phyloP scores from a whole-genome alignment of 2,113 vertebrate species.

The Romanogobio albipinnatus region DNA sequence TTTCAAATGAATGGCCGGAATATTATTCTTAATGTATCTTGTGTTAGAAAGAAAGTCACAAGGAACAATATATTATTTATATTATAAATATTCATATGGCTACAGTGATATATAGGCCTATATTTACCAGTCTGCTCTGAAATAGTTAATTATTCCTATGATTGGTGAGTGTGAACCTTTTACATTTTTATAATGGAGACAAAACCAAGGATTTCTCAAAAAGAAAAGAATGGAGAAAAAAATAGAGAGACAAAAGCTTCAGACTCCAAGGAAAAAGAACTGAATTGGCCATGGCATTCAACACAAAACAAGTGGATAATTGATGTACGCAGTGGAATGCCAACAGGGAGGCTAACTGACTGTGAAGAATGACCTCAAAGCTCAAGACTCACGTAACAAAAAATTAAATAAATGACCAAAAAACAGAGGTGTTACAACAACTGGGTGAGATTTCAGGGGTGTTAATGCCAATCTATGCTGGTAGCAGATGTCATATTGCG shows the following conservation, averaged over 20 bases:
- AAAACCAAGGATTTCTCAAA: conserved; percentile 38
- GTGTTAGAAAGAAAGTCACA: neutral
- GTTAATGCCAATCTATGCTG: conserved; percentile 37
- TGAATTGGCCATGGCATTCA: conserved; percentile 43
- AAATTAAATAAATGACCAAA: neutral
- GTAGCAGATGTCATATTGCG: conserved; percentile 34
- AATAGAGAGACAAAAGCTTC: conserved; percentile 44
- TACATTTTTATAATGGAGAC: conserved; percentile 51
- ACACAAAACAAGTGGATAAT: conserved; percentile 45
- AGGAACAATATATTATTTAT: neutral
- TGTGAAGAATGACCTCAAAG: conserved; percentile 41
- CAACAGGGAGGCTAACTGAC: conserved; percentile 49
- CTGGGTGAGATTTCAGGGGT: neutral
- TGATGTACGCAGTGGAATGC: conserved; percentile 43
- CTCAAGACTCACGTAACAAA: conserved; percentile 36
- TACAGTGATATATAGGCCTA: conserved; percentile 28
- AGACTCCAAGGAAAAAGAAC: conserved; percentile 26
- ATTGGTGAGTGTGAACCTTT: conserved; percentile 49
- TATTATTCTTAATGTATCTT: neutral
- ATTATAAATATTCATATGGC: neutral
- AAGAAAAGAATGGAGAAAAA: conserved; percentile 32
- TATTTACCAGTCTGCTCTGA: conserved; percentile 35
- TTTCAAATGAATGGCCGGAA: neutral
- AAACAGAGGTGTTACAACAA: neutral
- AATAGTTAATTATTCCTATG: conserved; percentile 45